Conservation (phyloP, 1,140 invertebrate genomes). For the Macrotrachela quadricornifera region DNA sequence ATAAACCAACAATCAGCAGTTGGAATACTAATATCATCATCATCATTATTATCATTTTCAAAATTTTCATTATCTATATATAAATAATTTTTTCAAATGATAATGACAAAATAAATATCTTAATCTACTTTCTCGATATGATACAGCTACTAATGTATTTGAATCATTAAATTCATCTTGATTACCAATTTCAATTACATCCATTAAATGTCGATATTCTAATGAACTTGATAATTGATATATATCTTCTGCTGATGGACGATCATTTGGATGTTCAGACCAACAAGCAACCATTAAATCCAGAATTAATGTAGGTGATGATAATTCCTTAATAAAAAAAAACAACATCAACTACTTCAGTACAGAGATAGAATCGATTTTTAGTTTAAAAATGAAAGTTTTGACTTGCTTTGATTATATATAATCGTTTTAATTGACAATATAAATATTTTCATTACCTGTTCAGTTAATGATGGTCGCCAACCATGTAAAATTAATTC, state of each 20-base stretch:
- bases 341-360: slow-evolving; percentile 34
- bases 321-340: slow-evolving; percentile 29
- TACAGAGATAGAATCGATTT: not conserved
- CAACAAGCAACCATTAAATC: slow-evolving; percentile 89
- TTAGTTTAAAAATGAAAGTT: no score
- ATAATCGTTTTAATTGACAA: slow-evolving; percentile 5
- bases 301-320: slow-evolving; percentile 67
- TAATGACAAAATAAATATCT: no score
- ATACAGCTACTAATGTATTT: no score
- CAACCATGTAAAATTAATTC: slow-evolving; percentile 83
- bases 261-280: slow-evolving; percentile 58
- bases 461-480: slow-evolving; percentile 57
- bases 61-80: no score
- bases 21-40: no score
- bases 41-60: no score
- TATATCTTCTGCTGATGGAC: slow-evolving; percentile 76
- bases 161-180: no score
- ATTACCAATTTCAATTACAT: not conserved
- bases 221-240: not conserved
- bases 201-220: slow-evolving; percentile 6
- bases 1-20: no score
- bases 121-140: no score
- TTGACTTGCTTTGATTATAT: no score
- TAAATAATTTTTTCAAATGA: no score
- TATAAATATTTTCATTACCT: slow-evolving; percentile 34